These are phyloP conservation scores for Pangasius sanitwongsei DNA, from an alignment of 2,797 vertebrate species.

Conservation along the genomic window DNA sequence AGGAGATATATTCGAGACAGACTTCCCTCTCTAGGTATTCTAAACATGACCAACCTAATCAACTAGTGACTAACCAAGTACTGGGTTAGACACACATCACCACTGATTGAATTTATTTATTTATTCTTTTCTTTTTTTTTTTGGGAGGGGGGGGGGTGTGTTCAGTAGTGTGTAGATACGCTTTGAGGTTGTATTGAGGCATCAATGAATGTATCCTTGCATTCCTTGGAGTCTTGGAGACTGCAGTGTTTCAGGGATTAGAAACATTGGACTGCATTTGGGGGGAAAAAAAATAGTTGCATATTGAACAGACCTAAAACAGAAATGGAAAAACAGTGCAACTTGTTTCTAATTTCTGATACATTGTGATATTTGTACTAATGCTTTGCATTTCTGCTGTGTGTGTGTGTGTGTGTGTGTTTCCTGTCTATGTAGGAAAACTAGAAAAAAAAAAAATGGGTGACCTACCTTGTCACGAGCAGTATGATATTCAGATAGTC, in stretches of 20 bases:
- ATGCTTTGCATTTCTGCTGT: background rate
- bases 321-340: background rate
- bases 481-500: background rate
- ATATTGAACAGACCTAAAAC: background rate
- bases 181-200: background rate
- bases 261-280: background rate
- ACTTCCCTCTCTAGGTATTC: constrained; percentile 73
- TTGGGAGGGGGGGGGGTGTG: background rate
- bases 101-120: constrained; percentile 26
- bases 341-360: constrained; percentile 29
- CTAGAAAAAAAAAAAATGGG: background rate
- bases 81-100: constrained; percentile 5
- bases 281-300: background rate
- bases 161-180: constrained; percentile 2
- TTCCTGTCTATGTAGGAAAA: background rate
- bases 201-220: constrained; percentile 14
- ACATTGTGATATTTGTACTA: background rate
- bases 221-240: background rate
- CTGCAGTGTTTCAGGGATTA: background rate
- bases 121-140: background rate
- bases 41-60: constrained; percentile 57
- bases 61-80: constrained; percentile 45
- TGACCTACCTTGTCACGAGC: background rate
- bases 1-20: constrained; percentile 72
- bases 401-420: background rate